phyloP scores from a whole-genome alignment of 2,888 invertebrate genomes.

The Habrosyne pyritoides region DNA sequence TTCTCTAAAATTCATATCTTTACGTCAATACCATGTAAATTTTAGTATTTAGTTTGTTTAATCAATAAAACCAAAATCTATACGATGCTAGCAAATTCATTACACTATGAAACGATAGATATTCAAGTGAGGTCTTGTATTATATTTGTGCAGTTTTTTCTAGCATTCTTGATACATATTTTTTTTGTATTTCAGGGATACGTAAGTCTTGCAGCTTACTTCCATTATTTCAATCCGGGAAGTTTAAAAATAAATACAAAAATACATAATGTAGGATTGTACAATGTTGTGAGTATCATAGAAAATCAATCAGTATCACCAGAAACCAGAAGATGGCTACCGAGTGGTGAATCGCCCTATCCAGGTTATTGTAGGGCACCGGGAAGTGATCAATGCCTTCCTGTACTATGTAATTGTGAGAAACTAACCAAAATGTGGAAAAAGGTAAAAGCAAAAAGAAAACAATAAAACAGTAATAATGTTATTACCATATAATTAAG shows the following conservation, averaged over 20 bases:
- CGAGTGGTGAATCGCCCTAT: conserved; percentile 58
- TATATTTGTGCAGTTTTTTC: conserved; percentile 7
- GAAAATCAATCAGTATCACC: conserved; percentile 20
- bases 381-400: conserved; percentile 51
- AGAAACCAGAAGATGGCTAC: conserved; percentile 57
- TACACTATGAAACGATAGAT: conserved; percentile 43
- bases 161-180: neutral
- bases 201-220: conserved; percentile 49
- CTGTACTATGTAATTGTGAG: conserved; percentile 63
- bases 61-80: too few species aligned
- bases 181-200: conserved; percentile 47
- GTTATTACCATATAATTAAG: too few species aligned
- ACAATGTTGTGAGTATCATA: conserved; percentile 29
- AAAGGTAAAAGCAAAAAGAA: conserved; percentile 19
- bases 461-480: conserved; percentile 8
- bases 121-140: conserved; percentile 40
- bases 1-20: too few species aligned
- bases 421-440: conserved; percentile 54
- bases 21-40: neutral
- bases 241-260: conserved; percentile 47
- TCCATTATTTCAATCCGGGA: conserved; percentile 60
- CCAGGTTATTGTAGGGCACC: conserved; percentile 74
- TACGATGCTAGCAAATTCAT: conserved; percentile 23
- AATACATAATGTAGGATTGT: conserved; percentile 33
- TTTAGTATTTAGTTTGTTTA: too few species aligned